Evolutionary conservation across 53 echinoderm and acorn worm genomes (phyloP).

Genomic region (Paracentrotus lividus): DNA sequence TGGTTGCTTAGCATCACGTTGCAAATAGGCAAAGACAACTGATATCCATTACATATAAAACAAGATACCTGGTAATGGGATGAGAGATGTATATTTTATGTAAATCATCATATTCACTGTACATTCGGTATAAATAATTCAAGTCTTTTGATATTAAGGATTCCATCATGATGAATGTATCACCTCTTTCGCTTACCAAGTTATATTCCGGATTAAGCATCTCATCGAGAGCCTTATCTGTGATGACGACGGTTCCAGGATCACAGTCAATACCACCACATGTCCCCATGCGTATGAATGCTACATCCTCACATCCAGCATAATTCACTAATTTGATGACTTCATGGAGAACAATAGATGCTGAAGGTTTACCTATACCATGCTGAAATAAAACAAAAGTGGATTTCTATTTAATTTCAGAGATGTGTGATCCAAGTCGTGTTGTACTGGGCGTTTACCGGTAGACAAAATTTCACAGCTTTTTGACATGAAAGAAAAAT

Average conservation of each 20-base stretch:
- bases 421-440: no score
- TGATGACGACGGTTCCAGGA: constrained; percentile 91
- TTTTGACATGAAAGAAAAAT: no score
- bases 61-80: no score
- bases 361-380: constrained; percentile 93
- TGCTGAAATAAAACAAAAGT: constrained; percentile 69
- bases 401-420: background rate
- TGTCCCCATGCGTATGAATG: constrained; percentile 89
- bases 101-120: no score
- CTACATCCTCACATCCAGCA: constrained; percentile 85
- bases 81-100: no score
- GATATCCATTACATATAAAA: no score
- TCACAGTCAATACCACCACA: constrained; percentile 89
- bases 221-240: constrained; percentile 87
- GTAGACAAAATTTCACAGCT: no score
- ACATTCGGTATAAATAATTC: background rate
- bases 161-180: no score
- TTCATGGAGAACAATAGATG: constrained; percentile 91
- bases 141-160: no score
- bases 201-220: constrained; percentile 85
- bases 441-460: no score
- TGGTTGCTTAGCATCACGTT: no score
- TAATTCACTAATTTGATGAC: constrained; percentile 90
- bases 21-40: no score
- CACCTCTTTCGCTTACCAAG: constrained; percentile 73